phyloP scores from a whole-genome alignment of 2,797 vertebrate species.

The Eulemur albifrons region DNA sequence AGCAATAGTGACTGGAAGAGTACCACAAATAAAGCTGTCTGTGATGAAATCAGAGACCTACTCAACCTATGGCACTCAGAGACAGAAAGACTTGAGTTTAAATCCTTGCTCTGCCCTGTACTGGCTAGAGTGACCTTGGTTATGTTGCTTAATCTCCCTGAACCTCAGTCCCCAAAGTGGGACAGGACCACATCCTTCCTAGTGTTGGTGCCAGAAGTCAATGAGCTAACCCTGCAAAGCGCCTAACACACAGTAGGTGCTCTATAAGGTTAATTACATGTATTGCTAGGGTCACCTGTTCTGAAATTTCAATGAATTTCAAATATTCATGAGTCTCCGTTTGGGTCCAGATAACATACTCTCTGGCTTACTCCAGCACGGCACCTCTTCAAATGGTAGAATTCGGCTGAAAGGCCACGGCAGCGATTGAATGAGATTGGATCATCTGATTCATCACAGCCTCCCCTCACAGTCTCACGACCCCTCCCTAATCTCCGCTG shows the following conservation, averaged over 20 bases:
- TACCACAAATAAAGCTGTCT: neutral
- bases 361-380: conserved; percentile 2
- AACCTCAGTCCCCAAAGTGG: neutral
- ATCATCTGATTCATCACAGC: neutral
- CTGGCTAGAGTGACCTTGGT: neutral
- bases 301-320: conserved; percentile 9
- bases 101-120: neutral
- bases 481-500: neutral
- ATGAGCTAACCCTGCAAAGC: neutral
- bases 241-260: neutral
- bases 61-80: neutral
- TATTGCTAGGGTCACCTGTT: neutral
- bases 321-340: conserved; percentile 13
- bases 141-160: neutral
- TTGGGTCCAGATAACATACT: neutral
- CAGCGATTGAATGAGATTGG: conserved; percentile 19
- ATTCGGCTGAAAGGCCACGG: conserved; percentile 19
- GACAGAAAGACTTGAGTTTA: neutral
- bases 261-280: neutral
- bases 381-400: conserved; percentile 30
- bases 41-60: neutral
- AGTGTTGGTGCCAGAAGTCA: neutral
- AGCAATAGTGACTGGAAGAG: neutral
- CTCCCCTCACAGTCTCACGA: conserved; percentile 6
- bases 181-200: neutral